A percentile compares a stretch with the other conserved stretches of the same genome.
Conservation (phyloP, 1,140 invertebrate genomes). For the Drosophila repleta region DNA sequence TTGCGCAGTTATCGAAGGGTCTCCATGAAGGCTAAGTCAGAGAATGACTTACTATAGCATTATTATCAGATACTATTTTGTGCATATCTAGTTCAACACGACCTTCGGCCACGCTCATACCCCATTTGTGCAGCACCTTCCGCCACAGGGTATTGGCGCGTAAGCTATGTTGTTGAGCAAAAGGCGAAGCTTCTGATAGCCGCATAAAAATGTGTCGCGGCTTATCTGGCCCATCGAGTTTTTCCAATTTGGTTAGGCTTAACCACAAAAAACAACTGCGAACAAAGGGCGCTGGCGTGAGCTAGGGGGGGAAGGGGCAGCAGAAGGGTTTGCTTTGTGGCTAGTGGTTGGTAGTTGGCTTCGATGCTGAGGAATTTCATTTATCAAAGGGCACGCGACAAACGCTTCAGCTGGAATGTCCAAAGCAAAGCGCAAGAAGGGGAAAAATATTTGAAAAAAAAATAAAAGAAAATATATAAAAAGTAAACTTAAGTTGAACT, state of each 20-base stretch:
- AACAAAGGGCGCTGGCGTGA: not conserved
- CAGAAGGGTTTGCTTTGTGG: conserved; percentile 2
- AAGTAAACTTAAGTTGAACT: not conserved
- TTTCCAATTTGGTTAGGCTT: conserved; percentile 46
- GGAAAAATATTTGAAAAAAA: conserved; percentile 15
- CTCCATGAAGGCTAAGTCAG: no score
- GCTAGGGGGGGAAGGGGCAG: not conserved
- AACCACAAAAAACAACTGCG: not conserved
- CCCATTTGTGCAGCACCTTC: no score
- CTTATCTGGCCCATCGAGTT: conserved; percentile 31
- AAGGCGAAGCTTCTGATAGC: conserved; percentile 15
- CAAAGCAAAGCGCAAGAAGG: conserved; percentile 18
- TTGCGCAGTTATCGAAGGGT: no score
- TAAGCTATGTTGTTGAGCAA: conserved; percentile 10
- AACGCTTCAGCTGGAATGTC: conserved; percentile 14
- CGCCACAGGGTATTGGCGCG: not conserved
- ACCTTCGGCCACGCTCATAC: no score
- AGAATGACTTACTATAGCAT: no score
- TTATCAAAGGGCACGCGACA: conserved; percentile 48
- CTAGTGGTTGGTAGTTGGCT: not conserved
- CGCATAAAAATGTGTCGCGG: conserved; percentile 41
- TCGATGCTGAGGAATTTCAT: conserved; percentile 61
- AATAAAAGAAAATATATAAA: no score
- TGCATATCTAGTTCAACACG: no score
- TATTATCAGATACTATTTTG: no score